Base-by-base conservation (phyloP, 2,113 vertebrate species). In the Erinaceus europaeus region DNA sequence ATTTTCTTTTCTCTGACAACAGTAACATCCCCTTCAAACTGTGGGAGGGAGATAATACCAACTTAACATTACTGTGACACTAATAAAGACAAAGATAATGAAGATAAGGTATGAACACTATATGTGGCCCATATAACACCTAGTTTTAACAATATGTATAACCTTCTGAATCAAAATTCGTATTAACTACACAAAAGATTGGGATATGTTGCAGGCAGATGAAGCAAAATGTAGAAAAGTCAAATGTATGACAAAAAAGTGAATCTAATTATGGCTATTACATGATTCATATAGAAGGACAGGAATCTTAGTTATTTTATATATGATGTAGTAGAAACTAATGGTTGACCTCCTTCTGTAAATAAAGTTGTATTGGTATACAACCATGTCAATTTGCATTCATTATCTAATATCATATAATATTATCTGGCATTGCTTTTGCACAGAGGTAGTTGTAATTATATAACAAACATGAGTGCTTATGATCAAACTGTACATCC, bases 351-450 rank as follows among this genome's bases (percentile, higher is more conserved):
- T 50, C 42, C 5, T 79, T 76, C 61, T 65, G 21, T 75, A 53
- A 87, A 77, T 85, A 71, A 80, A 48, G 72, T 72, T 88, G 83
- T 84, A 86, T 27, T 38, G 75, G 21, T 42, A 84, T 27, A 40
- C 9, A 27, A n/a, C 11, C 8, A 20, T n/a, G 25, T 21, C n/a
- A n/a, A n/a, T n/a, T n/a, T n/a, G 25, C 27, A 29, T 9, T 57
- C 9, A 11, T 57, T 5, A 11, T 27, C 55, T 27, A 57, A 27
- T 12, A 32, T 27, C 29, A 44, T 36, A 61, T 62, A 21, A 36
- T 40, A 20, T 42, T 42, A 36, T 59, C 46, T 61, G 1, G 2
- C 25, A 18, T 21, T 11, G 53, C 17, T 32, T 78, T 69, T 36
- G 21, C 36, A 29, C 2, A 62, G 29, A 8, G 44, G 38, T 6